Conservation (phyloP, 1,140 invertebrate species). For the Oryctes rhinoceros region DNA sequence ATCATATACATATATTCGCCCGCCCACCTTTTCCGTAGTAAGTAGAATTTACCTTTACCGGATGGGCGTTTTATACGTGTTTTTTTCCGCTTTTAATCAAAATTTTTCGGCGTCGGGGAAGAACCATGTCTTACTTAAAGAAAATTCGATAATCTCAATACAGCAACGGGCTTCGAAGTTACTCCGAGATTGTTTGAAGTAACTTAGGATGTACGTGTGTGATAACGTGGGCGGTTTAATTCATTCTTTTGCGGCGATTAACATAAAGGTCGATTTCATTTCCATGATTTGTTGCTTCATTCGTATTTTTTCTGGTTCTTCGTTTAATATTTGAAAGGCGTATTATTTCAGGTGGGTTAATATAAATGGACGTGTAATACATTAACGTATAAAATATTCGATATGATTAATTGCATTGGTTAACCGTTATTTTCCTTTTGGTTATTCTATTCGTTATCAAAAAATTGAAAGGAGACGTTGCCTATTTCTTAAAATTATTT, state of each 20-base stretch:
- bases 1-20: slow-evolving; percentile 25
- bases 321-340: too few relatives aligned
- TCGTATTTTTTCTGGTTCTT: neutral
- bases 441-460: too few relatives aligned
- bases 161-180: too few relatives aligned
- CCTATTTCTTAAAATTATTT: too few relatives aligned
- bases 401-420: neutral
- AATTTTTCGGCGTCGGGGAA: too few relatives aligned
- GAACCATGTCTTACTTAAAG: too few relatives aligned
- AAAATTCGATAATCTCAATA: too few relatives aligned
- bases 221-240: neutral
- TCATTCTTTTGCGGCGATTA: neutral
- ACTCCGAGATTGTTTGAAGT: neutral
- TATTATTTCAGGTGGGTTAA: neutral
- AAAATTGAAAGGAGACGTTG: too few relatives aligned
- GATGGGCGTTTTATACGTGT: neutral
- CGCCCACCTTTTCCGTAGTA: neutral
- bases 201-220: neutral
- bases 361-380: neutral
- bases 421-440: too few relatives aligned
- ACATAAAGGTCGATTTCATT: neutral
- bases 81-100: neutral
- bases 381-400: neutral
- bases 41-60: neutral
- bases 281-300: neutral